These are phyloP conservation scores for Chaetorhynchus papuensis DNA, from an alignment of 2,113 vertebrate genomes.

Conservation along the genomic window DNA sequence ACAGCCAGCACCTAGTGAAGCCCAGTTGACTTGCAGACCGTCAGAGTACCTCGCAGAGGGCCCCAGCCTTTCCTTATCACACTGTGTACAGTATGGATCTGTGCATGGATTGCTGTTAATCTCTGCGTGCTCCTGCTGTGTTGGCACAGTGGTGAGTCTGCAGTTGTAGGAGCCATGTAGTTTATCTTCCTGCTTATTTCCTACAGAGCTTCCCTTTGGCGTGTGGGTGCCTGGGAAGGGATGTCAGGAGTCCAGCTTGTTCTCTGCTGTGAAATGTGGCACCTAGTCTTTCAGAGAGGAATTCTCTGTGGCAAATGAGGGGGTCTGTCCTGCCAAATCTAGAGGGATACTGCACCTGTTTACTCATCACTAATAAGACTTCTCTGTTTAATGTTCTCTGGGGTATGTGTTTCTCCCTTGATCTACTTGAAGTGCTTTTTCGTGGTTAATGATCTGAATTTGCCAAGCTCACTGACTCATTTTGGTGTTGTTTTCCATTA, in stretches of 20 bases:
- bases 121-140: not conserved
- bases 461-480: slow-evolving; percentile 55
- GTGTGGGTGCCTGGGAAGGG: not conserved
- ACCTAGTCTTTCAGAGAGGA: not conserved
- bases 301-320: not conserved
- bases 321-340: not conserved
- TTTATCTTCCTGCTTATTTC: not conserved
- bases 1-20: not conserved
- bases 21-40: not conserved
- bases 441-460: slow-evolving; percentile 44
- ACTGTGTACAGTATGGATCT: not conserved
- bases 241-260: not conserved
- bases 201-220: rapidly evolving
- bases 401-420: not conserved
- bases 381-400: slow-evolving; percentile 32
- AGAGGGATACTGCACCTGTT: not conserved
- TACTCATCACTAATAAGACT: slow-evolving; percentile 10
- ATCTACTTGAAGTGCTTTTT: not conserved
- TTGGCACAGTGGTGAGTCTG: not conserved
- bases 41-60: not conserved
- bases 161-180: not conserved
- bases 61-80: not conserved
- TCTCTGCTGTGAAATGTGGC: not conserved
- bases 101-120: not conserved
- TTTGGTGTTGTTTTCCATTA: slow-evolving; percentile 55